phyloP scores from a whole-genome alignment of 1,140 invertebrate species.

The Anastatus disparis region DNA sequence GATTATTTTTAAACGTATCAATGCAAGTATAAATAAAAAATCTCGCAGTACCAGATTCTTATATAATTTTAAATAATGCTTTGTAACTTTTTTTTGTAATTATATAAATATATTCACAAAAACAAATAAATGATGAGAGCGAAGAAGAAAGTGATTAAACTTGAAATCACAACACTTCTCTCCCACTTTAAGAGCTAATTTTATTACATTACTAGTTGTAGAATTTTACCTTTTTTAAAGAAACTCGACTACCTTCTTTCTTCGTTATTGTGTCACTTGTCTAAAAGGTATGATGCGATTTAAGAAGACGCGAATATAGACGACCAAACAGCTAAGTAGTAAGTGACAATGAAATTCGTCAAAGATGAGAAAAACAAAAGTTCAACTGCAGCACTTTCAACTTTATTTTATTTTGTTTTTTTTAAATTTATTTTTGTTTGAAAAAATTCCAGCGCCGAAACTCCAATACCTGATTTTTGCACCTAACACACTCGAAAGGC shows the following conservation, averaged over 20 bases:
- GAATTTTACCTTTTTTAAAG: conserved; percentile 56
- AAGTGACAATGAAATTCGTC: conserved; percentile 55
- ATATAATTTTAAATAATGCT: background rate
- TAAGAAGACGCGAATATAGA: conserved; percentile 56
- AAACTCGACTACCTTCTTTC: conserved; percentile 54
- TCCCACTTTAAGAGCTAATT: conserved; percentile 55
- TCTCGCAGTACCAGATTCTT: conserved; percentile 15
- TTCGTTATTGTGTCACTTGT: conserved; percentile 48
- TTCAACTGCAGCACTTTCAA: conserved; percentile 49
- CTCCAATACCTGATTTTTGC: conserved; percentile 46
- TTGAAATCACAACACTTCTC: conserved; percentile 53
- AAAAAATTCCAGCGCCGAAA: conserved; percentile 42
- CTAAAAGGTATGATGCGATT: conserved; percentile 56
- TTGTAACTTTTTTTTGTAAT: conserved; percentile 9
- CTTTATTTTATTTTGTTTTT: conserved; percentile 37
- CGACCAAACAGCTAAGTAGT: conserved; percentile 51
- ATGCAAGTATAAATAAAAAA: background rate
- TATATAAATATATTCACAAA: too few relatives aligned
- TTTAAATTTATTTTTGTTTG: too few relatives aligned
- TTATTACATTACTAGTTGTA: conserved; percentile 58
- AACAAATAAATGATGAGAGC: conserved; percentile 34
- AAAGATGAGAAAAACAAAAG: conserved; percentile 52
- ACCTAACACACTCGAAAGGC: conserved; percentile 56
- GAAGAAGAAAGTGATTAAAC: conserved; percentile 44
- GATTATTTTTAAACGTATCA: conserved; percentile 27